Evolutionary conservation across 2,888 invertebrate genomes (phyloP), one percentile per base, ranked within the genome.

Genomic region (Digitonthophagus gazella): DNA sequence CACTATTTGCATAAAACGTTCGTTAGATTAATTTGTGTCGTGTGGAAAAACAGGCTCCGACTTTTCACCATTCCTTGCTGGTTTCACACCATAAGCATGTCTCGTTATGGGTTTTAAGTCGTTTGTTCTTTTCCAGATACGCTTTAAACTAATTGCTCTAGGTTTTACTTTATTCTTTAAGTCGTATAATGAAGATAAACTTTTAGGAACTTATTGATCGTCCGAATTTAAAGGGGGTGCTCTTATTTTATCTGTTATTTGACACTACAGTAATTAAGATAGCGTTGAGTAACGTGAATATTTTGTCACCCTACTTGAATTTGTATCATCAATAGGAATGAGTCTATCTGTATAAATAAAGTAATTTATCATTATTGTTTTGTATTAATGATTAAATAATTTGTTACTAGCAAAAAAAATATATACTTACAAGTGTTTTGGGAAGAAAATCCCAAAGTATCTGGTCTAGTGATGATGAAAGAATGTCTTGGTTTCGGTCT

Each of bases 201-300:
- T 91, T 72, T 88, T 89, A 0, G 93, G 91, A 20, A 93, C 81
- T n/a, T 89, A 88, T 80, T 94, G 93, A 2, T 90, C 88, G 72
- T 91, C 89, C 1, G 86, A 85, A 75, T 90, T 86, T 56, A 84
- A 84, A 0, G 94, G 93, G 0, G 93, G 91, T 67, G 89, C 88
- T 81, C 94, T 92, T 69, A 92, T 90, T 81, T 91, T 90, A 44
- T 86, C 85, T 78, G n/a, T n/a, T n/a, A n/a, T n/a, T 89, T 89
- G 75, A 93, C 80, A 75, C 93, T 93, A 77, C 71, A 84, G 82
- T 63, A 58, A 76, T 61, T 22, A 15, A 20, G 20, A 20, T 14
- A 19, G 18, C 8, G 64, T 58, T 22, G 22, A 22, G 6, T 22
- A 8, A 8, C 8, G 11, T 6, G 6, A 1, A 5, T 3, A 11